Percentiles rank a stretch among this genome's conserved stretches.
phyloP scores from a whole-genome alignment of 2,888 invertebrate species.

The Sphinx pinastri region DNA sequence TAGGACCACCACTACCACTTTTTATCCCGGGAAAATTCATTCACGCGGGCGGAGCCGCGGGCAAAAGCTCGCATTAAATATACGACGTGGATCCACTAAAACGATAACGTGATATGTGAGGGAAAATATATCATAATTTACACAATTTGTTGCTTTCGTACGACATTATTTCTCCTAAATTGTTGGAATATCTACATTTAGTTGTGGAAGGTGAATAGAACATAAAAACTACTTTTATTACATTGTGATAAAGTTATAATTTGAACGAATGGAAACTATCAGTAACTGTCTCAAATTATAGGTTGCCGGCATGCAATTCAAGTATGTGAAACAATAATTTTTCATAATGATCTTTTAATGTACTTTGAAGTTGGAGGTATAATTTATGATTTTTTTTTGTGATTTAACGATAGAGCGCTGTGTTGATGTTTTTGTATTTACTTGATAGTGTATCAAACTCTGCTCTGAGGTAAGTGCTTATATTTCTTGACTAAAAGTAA shows the following conservation, averaged over 20 bases:
- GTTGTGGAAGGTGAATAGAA: not conserved
- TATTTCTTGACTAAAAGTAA: not conserved
- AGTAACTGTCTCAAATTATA: not conserved
- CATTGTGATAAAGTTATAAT: not conserved
- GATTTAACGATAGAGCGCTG: not conserved
- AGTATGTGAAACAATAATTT: slow-evolving; percentile 37
- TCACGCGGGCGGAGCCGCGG: no score
- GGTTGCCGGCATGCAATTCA: slow-evolving; percentile 1
- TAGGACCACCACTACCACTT: no score
- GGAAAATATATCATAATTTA: not conserved
- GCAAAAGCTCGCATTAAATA: no score
- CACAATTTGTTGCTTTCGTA: slow-evolving; percentile 15
- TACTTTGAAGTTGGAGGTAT: slow-evolving; percentile 42
- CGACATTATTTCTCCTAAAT: slow-evolving; percentile 33
- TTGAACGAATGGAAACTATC: not conserved
- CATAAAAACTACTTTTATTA: not conserved
- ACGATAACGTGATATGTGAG: not conserved
- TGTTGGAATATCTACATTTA: slow-evolving; percentile 34
- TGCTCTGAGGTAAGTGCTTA: not conserved
- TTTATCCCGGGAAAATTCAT: no score
- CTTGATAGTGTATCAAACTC: not conserved
- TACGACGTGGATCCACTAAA: slow-evolving; percentile 2
- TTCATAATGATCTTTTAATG: slow-evolving; percentile 38
- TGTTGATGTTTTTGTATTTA: not conserved
- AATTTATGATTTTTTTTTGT: slow-evolving; percentile 40